Evolutionary conservation across 2,888 invertebrate species (phyloP).

Genomic region (Frankliniella fusca): DNA sequence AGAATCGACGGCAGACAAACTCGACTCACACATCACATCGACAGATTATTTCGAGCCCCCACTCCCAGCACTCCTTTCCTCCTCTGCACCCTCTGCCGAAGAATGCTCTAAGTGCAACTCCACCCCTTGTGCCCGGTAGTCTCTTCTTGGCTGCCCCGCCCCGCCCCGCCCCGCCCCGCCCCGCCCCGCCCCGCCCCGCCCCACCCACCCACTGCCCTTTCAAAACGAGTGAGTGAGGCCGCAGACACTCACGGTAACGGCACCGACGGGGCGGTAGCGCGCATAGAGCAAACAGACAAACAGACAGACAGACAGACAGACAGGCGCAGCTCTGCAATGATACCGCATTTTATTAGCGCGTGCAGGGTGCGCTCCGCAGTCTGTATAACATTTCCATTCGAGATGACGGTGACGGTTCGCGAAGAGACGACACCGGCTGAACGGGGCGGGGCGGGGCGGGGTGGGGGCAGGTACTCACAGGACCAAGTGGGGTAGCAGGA

Average conservation of each 20-base stretch:
- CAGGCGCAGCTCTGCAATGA: not conserved
- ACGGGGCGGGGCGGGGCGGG: not conserved
- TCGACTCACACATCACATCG: too few relatives aligned
- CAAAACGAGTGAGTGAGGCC: not conserved
- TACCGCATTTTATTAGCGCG: not conserved
- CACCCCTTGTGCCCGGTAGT: too few relatives aligned
- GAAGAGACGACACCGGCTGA: not conserved
- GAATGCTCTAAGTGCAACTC: too few relatives aligned
- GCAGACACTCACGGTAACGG: not conserved
- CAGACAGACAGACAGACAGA: not conserved
- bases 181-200: too few relatives aligned
- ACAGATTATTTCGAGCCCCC: too few relatives aligned
- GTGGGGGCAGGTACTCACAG: not conserved
- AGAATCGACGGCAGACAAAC: too few relatives aligned
- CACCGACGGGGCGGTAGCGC: not conserved
- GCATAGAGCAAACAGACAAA: not conserved
- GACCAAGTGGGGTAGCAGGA: not conserved
- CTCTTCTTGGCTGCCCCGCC: too few relatives aligned
- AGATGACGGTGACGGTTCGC: not conserved
- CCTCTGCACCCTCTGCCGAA: too few relatives aligned
- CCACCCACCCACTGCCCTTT: too few relatives aligned
- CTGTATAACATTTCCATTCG: not conserved
- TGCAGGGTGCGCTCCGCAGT: not conserved
- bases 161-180: too few relatives aligned
- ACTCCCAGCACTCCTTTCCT: too few relatives aligned